Base-by-base conservation (phyloP, 2,113 vertebrate species). In the Oryzias melastigma region DNA sequence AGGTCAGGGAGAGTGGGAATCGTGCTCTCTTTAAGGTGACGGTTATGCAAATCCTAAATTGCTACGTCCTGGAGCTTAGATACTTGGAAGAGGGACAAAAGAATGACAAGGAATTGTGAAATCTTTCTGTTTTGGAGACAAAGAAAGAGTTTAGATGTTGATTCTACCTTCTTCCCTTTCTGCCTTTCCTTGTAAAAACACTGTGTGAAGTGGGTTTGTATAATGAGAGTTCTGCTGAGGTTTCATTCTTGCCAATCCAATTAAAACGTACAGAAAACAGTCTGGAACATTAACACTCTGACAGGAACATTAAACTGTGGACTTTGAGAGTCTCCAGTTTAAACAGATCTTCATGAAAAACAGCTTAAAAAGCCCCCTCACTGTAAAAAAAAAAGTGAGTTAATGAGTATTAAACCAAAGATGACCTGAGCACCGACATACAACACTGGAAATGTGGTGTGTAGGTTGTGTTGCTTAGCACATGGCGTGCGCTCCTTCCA, bases 1-100 rank as follows among this genome's bases (percentile, higher is more conserved):
- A 68, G 53, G 52, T 68, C 22, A 20, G 42, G 29, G 42, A 69
- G 27, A 47, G 49, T 24, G 48, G 22, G 65, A 15, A 62, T 62
- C 10, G 47, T 69, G 50, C 79, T 80, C 62, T 71, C 57, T 52
- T 77, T 48, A 78, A 72, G 17, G 51, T 69, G 80, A 83, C 86
- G 82, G 88, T 89, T 88, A 88, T 88, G 86, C 88, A 89, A 89
- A 89, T 88, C 59, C 71, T 29, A 44, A 46, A 63, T 69, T 52
- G 5, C 19, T 42, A 12, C 42, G 59, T n/a, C 24, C 52, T 45
- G 53, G 20, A 47, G 47, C 48, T 24, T 16, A 46, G 42, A 59
- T 0, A 1, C 29, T 15, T 65, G 5, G 2, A 54, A 22, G 20
- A 5, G 17, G 2, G 25, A 52, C 6, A 7, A 17, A 46, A 27